Percentiles rank a stretch among this genome's conserved stretches.
Evolutionary conservation across 2,113 vertebrate genomes (phyloP).

Genomic region (Willisornis vidua): DNA sequence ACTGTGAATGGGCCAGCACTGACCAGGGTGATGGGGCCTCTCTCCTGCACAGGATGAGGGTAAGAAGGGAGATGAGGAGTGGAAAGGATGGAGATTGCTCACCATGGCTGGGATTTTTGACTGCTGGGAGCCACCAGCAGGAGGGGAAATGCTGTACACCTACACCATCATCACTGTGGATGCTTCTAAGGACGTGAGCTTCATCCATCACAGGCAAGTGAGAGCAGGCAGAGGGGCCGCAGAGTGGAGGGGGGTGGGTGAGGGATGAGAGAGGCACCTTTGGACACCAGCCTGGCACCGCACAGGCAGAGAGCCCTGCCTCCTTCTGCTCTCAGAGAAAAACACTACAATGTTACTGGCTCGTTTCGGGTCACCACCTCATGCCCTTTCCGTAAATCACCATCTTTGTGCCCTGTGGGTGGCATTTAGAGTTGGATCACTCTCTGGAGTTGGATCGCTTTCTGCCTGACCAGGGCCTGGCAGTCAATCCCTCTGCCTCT

Average conservation of each 20-base stretch:
- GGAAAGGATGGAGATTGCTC: conserved; percentile 85
- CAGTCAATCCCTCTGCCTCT: not conserved
- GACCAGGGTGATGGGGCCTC: not conserved
- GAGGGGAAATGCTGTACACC: conserved; percentile 86
- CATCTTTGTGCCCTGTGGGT: not conserved
- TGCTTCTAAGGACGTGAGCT: conserved; percentile 81
- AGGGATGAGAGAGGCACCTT: not conserved
- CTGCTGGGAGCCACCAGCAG: conserved; percentile 86
- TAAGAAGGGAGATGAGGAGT: conserved; percentile 65
- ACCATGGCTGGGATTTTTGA: conserved; percentile 98
- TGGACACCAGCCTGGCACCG: not conserved
- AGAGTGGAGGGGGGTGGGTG: accelerated
- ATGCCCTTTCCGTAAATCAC: not conserved
- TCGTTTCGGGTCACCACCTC: not conserved
- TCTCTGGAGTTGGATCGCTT: not conserved
- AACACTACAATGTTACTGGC: not conserved
- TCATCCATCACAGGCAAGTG: conserved; percentile 88
- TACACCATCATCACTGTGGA: conserved; percentile 92
- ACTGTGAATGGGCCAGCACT: not conserved
- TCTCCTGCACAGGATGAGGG: conserved; percentile 14
- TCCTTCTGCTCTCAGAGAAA: not conserved
- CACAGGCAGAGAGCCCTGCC: accelerated
- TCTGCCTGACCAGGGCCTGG: not conserved
- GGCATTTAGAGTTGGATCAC: not conserved
- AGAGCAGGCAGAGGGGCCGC: not conserved